phyloP scores from a whole-genome alignment of 2,797 vertebrate genomes.

The Galaxias olidus region DNA sequence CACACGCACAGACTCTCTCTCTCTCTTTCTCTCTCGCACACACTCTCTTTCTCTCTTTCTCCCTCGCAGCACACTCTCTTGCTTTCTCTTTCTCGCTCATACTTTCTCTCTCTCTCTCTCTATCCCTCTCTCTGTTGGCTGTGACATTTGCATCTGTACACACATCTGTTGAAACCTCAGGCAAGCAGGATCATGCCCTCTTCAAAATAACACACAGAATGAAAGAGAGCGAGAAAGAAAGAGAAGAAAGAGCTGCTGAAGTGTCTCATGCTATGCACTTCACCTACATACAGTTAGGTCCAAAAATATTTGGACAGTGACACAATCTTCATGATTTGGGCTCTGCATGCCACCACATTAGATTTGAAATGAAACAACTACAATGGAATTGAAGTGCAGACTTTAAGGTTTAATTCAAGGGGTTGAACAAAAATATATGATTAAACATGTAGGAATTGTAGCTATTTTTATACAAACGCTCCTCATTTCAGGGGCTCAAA shows the following conservation, averaged over 20 bases:
- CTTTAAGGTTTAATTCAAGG: too few relatives aligned
- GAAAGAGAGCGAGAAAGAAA: slow-evolving; percentile 3
- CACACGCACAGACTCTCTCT: neutral
- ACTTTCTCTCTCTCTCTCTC: neutral
- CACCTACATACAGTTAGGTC: neutral
- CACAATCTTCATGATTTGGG: too few relatives aligned
- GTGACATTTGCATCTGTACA: slow-evolving; percentile 9
- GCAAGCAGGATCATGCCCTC: slow-evolving; percentile 10
- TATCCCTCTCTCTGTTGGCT: neutral
- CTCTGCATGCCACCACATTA: too few relatives aligned
- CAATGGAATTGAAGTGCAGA: too few relatives aligned
- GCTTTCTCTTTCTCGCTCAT: neutral
- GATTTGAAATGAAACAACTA: too few relatives aligned
- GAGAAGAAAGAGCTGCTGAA: neutral
- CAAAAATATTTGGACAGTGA: too few relatives aligned
- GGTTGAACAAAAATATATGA: too few relatives aligned
- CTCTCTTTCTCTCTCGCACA: slow-evolving; percentile 6
- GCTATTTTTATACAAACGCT: too few relatives aligned
- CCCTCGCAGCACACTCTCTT: neutral
- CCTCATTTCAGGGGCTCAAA: too few relatives aligned
- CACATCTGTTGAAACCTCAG: slow-evolving; percentile 27
- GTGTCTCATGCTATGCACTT: neutral
- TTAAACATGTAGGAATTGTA: too few relatives aligned
- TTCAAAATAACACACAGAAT: neutral
- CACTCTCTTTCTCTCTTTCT: neutral